A percentile compares a stretch with the other conserved stretches of the same genome.
Conservation (phyloP, 1,140 invertebrate species). For the Luehdorfia chinensis region DNA sequence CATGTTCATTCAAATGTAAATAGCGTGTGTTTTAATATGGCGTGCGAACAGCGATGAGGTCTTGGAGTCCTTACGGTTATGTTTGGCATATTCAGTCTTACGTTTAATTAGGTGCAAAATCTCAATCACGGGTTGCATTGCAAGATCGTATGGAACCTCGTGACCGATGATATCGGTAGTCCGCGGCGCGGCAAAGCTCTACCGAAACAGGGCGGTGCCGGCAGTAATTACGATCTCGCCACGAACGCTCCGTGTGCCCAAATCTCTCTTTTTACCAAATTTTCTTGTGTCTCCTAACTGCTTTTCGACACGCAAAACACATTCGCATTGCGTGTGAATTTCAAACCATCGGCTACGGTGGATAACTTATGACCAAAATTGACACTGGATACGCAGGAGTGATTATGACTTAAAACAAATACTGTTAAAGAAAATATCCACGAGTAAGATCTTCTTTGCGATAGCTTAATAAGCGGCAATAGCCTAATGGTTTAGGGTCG, state of each 20-base stretch:
- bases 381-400: slow-evolving; percentile 17
- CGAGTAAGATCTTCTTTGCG: neutral
- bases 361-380: slow-evolving; percentile 48
- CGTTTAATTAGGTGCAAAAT: slow-evolving; percentile 57
- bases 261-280: slow-evolving; percentile 62
- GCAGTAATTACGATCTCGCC: slow-evolving; percentile 56
- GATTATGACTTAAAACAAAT: neutral
- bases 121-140: slow-evolving; percentile 34
- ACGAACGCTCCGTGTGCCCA: slow-evolving; percentile 39
- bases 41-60: slow-evolving; percentile 44
- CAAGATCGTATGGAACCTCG: slow-evolving; percentile 28
- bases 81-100: slow-evolving; percentile 18
- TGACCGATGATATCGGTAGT: slow-evolving; percentile 42
- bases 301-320: slow-evolving; percentile 63
- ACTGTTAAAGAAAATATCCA: neutral
- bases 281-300: slow-evolving; percentile 55
- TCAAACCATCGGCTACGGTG: slow-evolving; percentile 47
- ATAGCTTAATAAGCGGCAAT: no score
- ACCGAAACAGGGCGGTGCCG: slow-evolving; percentile 43
- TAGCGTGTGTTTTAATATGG: slow-evolving; percentile 24
- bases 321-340: slow-evolving; percentile 63
- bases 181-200: slow-evolving; percentile 31
- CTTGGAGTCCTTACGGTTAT: slow-evolving; percentile 6
- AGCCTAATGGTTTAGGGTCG: no score
- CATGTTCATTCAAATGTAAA: slow-evolving; percentile 53